A percentile compares a stretch with the other conserved stretches of the same genome.
Evolutionary conservation across 2,888 invertebrate genomes (phyloP).

Genomic region (Xestia sexstrigata): DNA sequence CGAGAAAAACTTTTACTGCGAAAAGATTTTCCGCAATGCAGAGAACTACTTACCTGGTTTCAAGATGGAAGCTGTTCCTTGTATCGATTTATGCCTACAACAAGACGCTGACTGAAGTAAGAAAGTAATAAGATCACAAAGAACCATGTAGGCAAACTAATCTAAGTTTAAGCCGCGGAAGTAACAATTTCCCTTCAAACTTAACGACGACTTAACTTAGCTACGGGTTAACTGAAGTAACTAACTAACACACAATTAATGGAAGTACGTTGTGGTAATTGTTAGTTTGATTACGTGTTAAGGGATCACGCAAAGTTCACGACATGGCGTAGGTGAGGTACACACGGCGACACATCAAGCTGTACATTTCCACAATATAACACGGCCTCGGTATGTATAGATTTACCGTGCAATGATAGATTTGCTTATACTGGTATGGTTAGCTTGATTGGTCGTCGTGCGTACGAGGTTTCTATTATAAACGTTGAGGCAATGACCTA

Average conservation of each 20-base stretch:
- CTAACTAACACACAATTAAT: constrained; percentile 48
- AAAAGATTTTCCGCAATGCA: constrained; percentile 36
- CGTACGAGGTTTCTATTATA: constrained; percentile 5
- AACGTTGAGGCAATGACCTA: constrained; percentile 28
- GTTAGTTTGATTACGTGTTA: constrained; percentile 60
- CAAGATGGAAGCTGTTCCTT: constrained; percentile 8
- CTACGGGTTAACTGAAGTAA: constrained; percentile 24
- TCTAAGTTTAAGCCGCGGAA: constrained; percentile 9
- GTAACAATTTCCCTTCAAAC: constrained; percentile 19
- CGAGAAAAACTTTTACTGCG: background rate
- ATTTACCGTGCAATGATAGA: too few species aligned
- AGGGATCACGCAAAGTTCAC: constrained; percentile 49
- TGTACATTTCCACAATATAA: too few species aligned
- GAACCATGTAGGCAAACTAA: background rate
- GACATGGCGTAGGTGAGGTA: constrained; percentile 14
- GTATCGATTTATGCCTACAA: background rate
- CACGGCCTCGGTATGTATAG: too few species aligned
- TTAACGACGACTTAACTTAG: too few species aligned
- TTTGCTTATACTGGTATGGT: too few species aligned
- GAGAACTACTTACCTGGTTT: background rate
- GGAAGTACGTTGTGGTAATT: constrained; percentile 40
- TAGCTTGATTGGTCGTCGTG: too few species aligned
- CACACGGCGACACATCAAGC: too few species aligned
- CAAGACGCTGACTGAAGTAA: background rate
- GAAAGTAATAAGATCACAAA: background rate